Base-by-base conservation (phyloP, 1,140 invertebrate genomes). In the Lordiphosa stackelbergi region DNA sequence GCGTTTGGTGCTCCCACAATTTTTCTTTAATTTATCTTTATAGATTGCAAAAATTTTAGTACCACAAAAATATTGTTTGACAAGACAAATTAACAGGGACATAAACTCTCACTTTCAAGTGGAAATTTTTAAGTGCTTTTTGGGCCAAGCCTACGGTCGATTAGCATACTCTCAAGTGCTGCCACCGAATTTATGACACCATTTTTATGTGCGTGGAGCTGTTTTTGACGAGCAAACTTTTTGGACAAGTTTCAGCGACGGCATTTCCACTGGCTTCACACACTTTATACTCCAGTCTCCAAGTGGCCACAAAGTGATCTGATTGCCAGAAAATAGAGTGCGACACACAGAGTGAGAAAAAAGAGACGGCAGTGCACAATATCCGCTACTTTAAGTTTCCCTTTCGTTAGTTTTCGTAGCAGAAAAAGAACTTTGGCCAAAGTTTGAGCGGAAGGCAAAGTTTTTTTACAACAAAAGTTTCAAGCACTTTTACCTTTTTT, bases 341-440 rank as follows among this genome's bases (percentile, higher is more conserved):
- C 31, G 40, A 56, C 48, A 47, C 12, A 43, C 35, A 10, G 41
- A 12, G n/a, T 31, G 19, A 28, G 48, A 55, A 56, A 66, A 71
- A 52, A 47, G 19, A 52, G 53, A 52, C 31, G 49, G 43, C 65
- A 42, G 46, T 53, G 36, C 63, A 70, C 77, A 71, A 75, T 83
- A 75, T 81, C 72, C 77, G 75, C 58, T 66, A 69, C 75, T 83
- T 81, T 61, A 79, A 75, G 62, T 81, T 75, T 63, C 55, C 37
- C 49, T 51, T 55, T 57, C 28, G 28, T 5, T 48, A 43, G 55
- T 56, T 65, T 56, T 48, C 55, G 4, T 31, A 38, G 31, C 22
- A 28, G 45, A 13, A 66, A 47, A 66, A 38, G 42, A 71, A 81
- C 55, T 68, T 81, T 60, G 54, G 38, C 49, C 58, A 60, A 81